phyloP scores from a whole-genome alignment of 2,888 invertebrate species.

The Bruchidius siliquastri region DNA sequence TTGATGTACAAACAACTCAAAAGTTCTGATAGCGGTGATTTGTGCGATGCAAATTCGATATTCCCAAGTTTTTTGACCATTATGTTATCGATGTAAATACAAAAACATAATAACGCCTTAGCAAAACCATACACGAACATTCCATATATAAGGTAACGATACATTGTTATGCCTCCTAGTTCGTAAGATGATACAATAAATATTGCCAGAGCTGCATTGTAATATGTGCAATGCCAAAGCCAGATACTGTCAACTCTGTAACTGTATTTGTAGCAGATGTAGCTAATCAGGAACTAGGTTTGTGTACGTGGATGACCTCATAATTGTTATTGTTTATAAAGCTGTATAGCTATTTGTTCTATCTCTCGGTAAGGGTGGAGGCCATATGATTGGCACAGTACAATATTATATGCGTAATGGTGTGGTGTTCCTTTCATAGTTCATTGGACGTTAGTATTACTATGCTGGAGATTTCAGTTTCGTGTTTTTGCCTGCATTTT shows the following conservation, averaged over 20 bases:
- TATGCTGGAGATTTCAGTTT: too few relatives aligned
- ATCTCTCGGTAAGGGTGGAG: too few relatives aligned
- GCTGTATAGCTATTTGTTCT: too few relatives aligned
- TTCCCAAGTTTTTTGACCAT: neutral
- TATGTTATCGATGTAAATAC: neutral
- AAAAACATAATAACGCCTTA: neutral
- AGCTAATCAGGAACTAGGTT: too few relatives aligned
- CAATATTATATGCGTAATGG: too few relatives aligned
- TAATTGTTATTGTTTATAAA: too few relatives aligned
- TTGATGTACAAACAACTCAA: neutral
- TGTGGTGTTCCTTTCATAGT: too few relatives aligned
- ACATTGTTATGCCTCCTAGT: neutral
- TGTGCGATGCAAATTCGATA: neutral
- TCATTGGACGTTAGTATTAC: too few relatives aligned
- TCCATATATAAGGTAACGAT: neutral
- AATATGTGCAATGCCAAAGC: neutral
- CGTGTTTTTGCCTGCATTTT: too few relatives aligned
- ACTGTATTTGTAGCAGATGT: neutral
- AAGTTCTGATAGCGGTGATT: neutral
- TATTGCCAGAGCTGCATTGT: neutral
- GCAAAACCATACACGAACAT: neutral
- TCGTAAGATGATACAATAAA: neutral
- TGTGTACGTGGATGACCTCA: too few relatives aligned
- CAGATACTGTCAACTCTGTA: neutral
- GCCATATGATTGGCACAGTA: too few relatives aligned